Conservation (phyloP, 2,113 vertebrate species). For the Serinus canaria region DNA sequence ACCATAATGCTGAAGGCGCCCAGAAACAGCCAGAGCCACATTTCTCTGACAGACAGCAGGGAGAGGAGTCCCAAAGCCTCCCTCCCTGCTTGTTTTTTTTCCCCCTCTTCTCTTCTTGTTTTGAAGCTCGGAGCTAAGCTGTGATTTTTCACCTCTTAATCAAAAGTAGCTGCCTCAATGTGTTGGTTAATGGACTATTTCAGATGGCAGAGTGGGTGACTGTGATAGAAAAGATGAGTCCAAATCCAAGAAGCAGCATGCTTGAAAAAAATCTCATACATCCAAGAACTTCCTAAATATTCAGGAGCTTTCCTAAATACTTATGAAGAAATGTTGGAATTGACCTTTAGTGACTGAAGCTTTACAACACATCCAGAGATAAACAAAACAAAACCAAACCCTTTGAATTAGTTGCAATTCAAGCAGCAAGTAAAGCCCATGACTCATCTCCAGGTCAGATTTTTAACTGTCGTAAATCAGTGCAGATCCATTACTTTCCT, state of each 20-base stretch:
- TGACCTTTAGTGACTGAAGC: background rate
- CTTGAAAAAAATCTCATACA: background rate
- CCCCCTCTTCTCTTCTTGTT: background rate
- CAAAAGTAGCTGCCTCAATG: background rate
- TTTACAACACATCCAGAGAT: background rate
- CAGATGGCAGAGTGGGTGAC: background rate
- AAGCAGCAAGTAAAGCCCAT: background rate
- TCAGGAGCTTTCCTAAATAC: background rate
- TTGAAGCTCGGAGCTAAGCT: background rate
- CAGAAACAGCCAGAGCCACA: background rate
- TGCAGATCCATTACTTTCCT: background rate
- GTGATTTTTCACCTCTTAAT: background rate
- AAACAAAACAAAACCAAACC: background rate
- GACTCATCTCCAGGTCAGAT: background rate
- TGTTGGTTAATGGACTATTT: background rate
- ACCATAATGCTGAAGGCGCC: background rate
- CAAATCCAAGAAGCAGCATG: background rate
- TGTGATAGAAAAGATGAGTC: background rate
- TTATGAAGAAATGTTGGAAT: background rate
- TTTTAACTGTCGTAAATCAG: background rate
- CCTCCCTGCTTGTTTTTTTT: background rate
- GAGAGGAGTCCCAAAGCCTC: background rate
- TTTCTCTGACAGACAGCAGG: background rate
- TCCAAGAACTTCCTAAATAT: background rate
- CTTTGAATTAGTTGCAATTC: background rate